These are phyloP conservation scores for Quadroppia sp. DNA, from an alignment of 2,888 invertebrate species.

Conservation along the genomic window DNA sequence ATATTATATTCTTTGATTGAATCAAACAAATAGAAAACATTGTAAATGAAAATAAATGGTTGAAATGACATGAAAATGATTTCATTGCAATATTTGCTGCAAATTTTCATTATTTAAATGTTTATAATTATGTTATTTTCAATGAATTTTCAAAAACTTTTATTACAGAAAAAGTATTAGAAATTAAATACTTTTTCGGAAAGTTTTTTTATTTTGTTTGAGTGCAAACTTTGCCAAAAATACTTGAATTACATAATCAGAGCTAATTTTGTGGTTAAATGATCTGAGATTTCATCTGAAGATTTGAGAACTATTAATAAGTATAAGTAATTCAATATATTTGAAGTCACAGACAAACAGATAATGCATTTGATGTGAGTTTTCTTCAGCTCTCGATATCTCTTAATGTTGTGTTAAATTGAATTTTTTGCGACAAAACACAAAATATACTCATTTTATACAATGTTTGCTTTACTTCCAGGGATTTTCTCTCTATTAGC, in stretches of 20 bases:
- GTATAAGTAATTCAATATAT: conserved; percentile 6
- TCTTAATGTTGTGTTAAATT: background rate
- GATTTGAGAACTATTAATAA: conserved; percentile 5
- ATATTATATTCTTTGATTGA: too few species aligned
- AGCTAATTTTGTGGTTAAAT: background rate
- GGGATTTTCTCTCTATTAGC: background rate
- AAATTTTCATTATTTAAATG: too few species aligned
- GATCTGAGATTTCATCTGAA: background rate
- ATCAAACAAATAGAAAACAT: too few species aligned
- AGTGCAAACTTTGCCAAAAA: background rate
- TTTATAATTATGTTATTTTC: too few species aligned
- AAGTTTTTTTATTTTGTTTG: too few species aligned
- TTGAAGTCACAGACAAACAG: background rate
- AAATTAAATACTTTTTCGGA: too few species aligned
- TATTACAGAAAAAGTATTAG: too few species aligned
- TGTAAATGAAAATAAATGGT: too few species aligned
- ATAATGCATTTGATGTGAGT: background rate
- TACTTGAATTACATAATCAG: background rate
- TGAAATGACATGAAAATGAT: too few species aligned
- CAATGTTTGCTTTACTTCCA: conserved; percentile 14
- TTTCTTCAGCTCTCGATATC: background rate
- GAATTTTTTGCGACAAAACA: background rate
- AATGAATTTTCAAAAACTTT: too few species aligned
- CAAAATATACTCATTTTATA: background rate
- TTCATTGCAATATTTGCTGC: too few species aligned